Evolutionary conservation across 2,888 invertebrate genomes (phyloP).

Genomic region (Rhagonycha lutea): DNA sequence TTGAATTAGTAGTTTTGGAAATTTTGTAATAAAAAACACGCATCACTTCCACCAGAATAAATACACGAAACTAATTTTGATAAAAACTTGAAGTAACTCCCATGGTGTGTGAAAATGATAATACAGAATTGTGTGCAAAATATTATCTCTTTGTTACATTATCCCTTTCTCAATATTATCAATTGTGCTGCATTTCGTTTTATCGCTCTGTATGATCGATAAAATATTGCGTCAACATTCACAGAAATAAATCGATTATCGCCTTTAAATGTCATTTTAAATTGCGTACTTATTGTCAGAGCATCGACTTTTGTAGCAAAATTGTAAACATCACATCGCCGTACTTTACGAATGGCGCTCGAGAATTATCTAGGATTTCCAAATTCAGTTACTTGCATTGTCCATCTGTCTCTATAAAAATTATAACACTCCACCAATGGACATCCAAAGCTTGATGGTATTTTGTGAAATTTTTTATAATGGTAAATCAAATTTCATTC

Average conservation of each 20-base stretch:
- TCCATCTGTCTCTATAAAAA: background rate
- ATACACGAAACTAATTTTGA: background rate
- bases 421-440: background rate
- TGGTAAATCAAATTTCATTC: background rate
- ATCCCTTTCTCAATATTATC: background rate
- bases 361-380: background rate
- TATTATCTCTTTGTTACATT: background rate
- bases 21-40: no score
- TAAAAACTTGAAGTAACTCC: background rate
- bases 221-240: background rate
- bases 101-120: background rate
- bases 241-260: background rate
- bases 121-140: background rate
- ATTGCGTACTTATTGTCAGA: background rate
- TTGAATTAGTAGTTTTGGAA: no score
- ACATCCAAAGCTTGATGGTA: background rate
- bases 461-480: background rate
- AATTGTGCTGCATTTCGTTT: background rate
- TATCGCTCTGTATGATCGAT: no score
- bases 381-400: no score
- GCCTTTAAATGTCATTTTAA: background rate
- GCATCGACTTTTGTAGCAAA: background rate
- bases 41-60: background rate
- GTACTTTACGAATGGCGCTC: background rate
- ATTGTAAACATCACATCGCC: background rate